Evolutionary conservation across 2,888 invertebrate genomes (phyloP), one percentile per base, ranked within the genome.

Genomic region (Spatulosminthurus flaviceps): DNA sequence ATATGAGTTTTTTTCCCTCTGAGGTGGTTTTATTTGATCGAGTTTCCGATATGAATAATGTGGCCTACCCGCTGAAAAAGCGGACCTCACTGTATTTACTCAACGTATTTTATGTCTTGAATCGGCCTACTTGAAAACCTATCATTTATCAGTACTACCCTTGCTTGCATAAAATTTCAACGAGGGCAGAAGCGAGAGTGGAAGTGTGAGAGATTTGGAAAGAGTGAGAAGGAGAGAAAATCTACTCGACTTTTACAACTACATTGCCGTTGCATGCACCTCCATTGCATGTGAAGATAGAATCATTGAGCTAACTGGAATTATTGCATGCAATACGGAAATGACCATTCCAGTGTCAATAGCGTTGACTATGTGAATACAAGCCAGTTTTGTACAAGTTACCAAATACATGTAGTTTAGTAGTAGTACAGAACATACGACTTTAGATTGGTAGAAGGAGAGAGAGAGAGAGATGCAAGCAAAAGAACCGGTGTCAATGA

Each of bases 311-410:
- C 51, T 51, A 51, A 13, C 16, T 67, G 69, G 69, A 69, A 67
- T 77, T 77, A 77, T 82, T 79, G 79, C 82, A 81, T 84, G 82
- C 71, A 81, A 74, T 73, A 80, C 80, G 83, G 84, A 84, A 84
- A 84, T 84, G 84, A 83, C 84, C 84, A 84, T 83, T 83, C 82
- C 79, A 72, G 42, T 72, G 72, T 70, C 22, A 77, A 77, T 60
- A 70, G n/a, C n/a, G 51, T n/a, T 51, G 16, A 19, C 51, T n/a
- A 51, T 51, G 51, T 24, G 72, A 2, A 51, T 51, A 51, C 51
- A 34, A 34, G 34, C 34, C 34, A 9, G 34, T 34, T 34, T 34
- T 34, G 34, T 9, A n/a, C n/a, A n/a, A n/a, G n/a, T n/a, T n/a
- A n/a, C n/a, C n/a, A n/a, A n/a, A n/a, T n/a, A n/a, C n/a, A n/a